phyloP scores from a whole-genome alignment of 2,113 vertebrate genomes.

The Fukomys damarensis region DNA sequence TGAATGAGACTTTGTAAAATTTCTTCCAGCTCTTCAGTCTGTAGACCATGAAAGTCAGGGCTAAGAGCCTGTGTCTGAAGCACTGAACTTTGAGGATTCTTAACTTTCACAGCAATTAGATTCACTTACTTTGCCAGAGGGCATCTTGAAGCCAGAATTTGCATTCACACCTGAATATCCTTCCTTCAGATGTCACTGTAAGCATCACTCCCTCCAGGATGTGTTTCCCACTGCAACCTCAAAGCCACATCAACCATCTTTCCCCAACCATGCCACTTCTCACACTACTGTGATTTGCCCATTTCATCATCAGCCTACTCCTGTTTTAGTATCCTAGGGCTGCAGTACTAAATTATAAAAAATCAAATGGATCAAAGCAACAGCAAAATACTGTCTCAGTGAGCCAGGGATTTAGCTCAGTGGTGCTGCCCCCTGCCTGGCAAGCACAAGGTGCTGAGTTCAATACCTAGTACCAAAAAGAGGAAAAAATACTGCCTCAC shows the following conservation, averaged over 20 bases:
- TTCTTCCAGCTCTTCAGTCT: background rate
- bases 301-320: background rate
- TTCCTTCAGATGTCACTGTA: background rate
- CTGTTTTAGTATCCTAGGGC: background rate
- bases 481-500: background rate
- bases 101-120: background rate
- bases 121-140: background rate
- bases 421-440: too few species aligned
- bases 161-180: background rate
- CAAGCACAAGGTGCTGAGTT: too few species aligned
- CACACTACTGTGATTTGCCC: background rate
- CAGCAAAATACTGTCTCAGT: background rate
- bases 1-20: background rate
- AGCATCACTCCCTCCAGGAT: background rate
- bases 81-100: background rate
- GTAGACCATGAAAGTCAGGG: background rate
- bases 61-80: background rate
- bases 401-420: too few species aligned
- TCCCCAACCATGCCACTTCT: accelerated
- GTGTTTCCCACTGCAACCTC: background rate
- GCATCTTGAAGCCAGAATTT: background rate
- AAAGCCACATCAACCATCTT: background rate
- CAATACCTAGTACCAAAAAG: too few species aligned
- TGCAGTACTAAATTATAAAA: background rate
- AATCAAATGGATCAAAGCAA: background rate